These are phyloP conservation scores for Falco cherrug DNA, from an alignment of 2,797 vertebrate genomes.

Conservation along the genomic window DNA sequence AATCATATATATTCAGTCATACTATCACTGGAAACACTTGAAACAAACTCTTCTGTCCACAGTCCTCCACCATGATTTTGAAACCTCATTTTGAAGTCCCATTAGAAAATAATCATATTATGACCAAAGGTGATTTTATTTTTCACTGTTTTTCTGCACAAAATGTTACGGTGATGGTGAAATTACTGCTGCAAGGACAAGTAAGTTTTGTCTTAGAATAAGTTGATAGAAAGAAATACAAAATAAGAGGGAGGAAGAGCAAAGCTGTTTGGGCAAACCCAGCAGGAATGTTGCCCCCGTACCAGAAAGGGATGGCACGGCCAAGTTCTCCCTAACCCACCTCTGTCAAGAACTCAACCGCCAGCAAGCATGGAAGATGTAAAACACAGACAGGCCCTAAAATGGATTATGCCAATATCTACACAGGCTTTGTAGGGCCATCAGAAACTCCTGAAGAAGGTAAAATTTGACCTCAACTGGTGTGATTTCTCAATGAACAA, in stretches of 20 bases:
- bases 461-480: not conserved
- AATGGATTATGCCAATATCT: not conserved
- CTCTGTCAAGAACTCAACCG: not conserved
- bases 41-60: constrained; percentile 46
- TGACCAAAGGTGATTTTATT: constrained; percentile 15
- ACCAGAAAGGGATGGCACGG: not conserved
- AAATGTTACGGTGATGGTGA: not conserved
- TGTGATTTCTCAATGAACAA: not conserved
- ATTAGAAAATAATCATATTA: not conserved
- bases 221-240: not conserved
- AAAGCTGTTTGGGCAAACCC: not conserved
- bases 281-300: accelerated
- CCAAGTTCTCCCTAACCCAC: not conserved
- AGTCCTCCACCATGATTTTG: not conserved
- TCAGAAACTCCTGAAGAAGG: not conserved
- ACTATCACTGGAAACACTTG: constrained; percentile 48
- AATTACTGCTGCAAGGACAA: not conserved
- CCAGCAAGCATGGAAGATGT: not conserved
- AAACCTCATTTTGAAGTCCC: constrained; percentile 20
- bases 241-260: not conserved
- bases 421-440: not conserved
- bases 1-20: constrained; percentile 28
- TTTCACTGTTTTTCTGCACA: not conserved
- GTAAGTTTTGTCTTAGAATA: not conserved
- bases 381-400: not conserved